These are phyloP conservation scores for Silurus asotus DNA, from an alignment of 2,113 vertebrate species.

Conservation along the genomic window DNA sequence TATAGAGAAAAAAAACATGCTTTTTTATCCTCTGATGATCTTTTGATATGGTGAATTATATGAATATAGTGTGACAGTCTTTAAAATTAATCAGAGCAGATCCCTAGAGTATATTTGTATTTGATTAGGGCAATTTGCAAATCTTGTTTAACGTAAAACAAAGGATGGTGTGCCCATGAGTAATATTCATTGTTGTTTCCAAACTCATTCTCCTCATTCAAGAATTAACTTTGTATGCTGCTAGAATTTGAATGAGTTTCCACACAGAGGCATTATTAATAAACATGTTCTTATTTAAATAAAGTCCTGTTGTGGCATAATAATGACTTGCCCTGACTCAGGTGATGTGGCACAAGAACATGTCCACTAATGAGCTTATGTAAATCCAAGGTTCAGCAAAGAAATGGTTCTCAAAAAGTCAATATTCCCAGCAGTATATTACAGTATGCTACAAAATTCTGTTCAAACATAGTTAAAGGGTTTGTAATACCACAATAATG, in stretches of 20 bases:
- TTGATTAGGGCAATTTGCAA: constrained; percentile 1
- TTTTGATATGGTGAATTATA: neutral
- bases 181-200: constrained; percentile 30
- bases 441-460: constrained; percentile 46
- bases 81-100: neutral
- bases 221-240: constrained; percentile 55
- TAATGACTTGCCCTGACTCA: constrained; percentile 60
- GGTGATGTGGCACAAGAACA: constrained; percentile 57
- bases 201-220: constrained; percentile 27
- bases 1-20: neutral
- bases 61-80: neutral
- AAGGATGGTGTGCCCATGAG: constrained; percentile 13
- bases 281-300: constrained; percentile 63
- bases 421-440: constrained; percentile 53
- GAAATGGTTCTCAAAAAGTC: constrained; percentile 58
- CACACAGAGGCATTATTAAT: constrained; percentile 62
- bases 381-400: constrained; percentile 61
- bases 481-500: constrained; percentile 17
- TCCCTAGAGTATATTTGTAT: neutral
- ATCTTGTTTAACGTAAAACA: constrained; percentile 25
- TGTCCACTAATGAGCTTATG: constrained; percentile 69
- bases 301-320: constrained; percentile 59
- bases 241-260: constrained; percentile 56
- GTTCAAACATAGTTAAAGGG: constrained; percentile 3
- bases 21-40: neutral